Evolutionary conservation across 2,113 vertebrate genomes (phyloP).

Genomic region (Polypterus senegalus): DNA sequence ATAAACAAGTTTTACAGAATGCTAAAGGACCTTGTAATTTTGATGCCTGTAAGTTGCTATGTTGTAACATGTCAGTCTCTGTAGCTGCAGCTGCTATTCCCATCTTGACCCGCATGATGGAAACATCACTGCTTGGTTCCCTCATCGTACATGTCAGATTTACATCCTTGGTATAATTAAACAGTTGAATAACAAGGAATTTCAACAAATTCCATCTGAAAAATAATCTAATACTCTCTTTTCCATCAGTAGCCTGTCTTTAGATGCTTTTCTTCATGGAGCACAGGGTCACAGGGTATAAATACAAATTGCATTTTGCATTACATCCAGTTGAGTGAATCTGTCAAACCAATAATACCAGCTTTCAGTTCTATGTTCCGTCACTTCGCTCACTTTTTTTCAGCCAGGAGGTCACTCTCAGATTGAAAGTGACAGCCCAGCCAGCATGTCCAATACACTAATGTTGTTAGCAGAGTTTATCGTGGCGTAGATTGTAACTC

Average conservation of each 20-base stretch:
- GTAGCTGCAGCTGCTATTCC: conserved; percentile 7
- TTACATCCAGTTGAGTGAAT: conserved; percentile 98
- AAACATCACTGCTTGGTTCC: conserved; percentile 40
- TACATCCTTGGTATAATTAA: conserved; percentile 62
- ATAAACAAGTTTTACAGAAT: background rate
- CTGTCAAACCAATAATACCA: conserved; percentile 95
- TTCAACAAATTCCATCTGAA: conserved; percentile 63
- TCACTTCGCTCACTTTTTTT: conserved; percentile 84
- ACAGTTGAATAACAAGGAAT: conserved; percentile 53
- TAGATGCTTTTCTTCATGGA: conserved; percentile 66
- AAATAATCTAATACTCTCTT: conserved; percentile 53
- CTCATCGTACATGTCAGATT: conserved; percentile 46
- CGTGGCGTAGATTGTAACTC: conserved; percentile 59
- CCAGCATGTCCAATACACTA: conserved; percentile 83
- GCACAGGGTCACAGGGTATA: conserved; percentile 82
- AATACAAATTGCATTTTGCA: conserved; percentile 97
- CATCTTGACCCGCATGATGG: conserved; percentile 11
- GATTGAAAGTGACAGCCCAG: conserved; percentile 96
- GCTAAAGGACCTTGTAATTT: background rate
- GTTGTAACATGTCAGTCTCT: conserved; percentile 10
- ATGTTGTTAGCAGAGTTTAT: conserved; percentile 66
- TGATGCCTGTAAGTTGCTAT: background rate
- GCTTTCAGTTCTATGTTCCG: conserved; percentile 88
- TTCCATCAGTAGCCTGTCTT: conserved; percentile 50
- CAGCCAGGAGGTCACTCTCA: conserved; percentile 85